Evolutionary conservation across 2,113 vertebrate species (phyloP).

Genomic region (Orycteropus afer): DNA sequence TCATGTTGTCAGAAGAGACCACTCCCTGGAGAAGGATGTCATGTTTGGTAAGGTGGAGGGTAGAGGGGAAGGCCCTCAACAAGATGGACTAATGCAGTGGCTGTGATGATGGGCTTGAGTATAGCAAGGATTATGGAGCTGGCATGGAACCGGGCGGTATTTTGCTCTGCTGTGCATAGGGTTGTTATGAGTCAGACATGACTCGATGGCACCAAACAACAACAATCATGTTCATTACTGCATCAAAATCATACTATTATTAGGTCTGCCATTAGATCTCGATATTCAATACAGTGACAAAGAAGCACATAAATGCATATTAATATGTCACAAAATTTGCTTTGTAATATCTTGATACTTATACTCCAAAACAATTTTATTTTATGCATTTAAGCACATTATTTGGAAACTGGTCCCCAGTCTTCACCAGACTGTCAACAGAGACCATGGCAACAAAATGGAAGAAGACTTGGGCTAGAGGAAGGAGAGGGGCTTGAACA

Average conservation of each 20-base stretch:
- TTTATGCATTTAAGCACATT: background rate
- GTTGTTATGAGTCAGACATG: too few species aligned
- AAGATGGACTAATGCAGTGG: too few species aligned
- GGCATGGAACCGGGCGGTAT: too few species aligned
- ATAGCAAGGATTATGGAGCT: too few species aligned
- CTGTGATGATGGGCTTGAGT: too few species aligned
- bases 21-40: too few species aligned
- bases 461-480: background rate
- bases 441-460: background rate
- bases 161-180: too few species aligned
- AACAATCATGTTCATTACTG: background rate
- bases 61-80: too few species aligned
- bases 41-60: too few species aligned
- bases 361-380: background rate
- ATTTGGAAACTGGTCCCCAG: background rate
- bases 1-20: too few species aligned
- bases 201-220: too few species aligned
- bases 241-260: background rate
- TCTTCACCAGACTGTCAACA: background rate
- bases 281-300: background rate
- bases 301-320: background rate
- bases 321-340: background rate
- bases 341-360: background rate
- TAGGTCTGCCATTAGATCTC: background rate
- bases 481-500: rapidly evolving